Evolutionary conservation across 2,113 vertebrate species (phyloP).

Genomic region (Nannospalax galili): DNA sequence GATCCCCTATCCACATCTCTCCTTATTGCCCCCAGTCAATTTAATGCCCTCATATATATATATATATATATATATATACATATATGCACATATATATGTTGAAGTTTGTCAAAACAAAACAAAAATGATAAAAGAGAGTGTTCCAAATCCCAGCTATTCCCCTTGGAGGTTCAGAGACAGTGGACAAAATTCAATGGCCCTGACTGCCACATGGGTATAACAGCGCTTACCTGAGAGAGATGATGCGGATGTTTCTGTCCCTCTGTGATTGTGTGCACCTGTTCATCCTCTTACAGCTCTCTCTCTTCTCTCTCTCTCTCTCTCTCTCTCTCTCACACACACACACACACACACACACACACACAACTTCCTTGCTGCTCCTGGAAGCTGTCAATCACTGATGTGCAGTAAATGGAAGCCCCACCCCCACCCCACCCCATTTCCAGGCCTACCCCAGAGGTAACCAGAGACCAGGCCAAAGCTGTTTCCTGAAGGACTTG

Average conservation of each 20-base stretch:
- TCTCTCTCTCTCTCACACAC: too few relatives aligned
- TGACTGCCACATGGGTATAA: neutral
- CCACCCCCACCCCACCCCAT: neutral
- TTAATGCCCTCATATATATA: too few relatives aligned
- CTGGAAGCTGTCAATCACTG: neutral
- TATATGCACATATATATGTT: too few relatives aligned
- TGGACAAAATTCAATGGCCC: neutral
- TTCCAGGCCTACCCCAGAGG: neutral
- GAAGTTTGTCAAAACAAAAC: too few relatives aligned
- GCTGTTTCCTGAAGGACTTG: neutral
- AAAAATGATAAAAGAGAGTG: too few relatives aligned
- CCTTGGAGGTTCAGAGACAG: neutral
- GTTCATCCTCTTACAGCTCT: neutral
- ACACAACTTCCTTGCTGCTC: neutral
- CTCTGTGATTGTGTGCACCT: too few relatives aligned
- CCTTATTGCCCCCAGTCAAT: too few relatives aligned
- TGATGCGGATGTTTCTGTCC: fast-evolving
- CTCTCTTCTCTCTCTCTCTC: neutral
- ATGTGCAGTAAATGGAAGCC: neutral
- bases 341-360: too few relatives aligned
- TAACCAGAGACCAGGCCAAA: too few relatives aligned
- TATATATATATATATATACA: too few relatives aligned
- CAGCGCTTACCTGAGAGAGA: neutral
- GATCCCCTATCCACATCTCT: too few relatives aligned
- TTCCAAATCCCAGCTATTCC: neutral